Base-by-base conservation (phyloP, 2,888 invertebrate genomes). In the Lasioglossum vierecki region DNA sequence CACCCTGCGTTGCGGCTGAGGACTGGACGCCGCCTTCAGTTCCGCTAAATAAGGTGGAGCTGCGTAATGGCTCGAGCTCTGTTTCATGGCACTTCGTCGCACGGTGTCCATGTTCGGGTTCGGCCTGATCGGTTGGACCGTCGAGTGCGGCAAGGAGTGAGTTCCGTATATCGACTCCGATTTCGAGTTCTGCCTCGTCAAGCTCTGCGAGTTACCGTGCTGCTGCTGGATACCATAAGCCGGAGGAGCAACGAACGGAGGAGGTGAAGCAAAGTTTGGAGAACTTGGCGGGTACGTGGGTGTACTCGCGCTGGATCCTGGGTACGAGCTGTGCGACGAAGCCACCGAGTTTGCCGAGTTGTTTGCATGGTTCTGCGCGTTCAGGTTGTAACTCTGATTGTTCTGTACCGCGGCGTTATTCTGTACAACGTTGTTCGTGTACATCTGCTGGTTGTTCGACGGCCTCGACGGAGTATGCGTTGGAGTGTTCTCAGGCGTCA, bases 1-100 rank as follows among this genome's bases (percentile, higher is more conserved):
- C 0, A 97, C 97, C 92, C 96, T 96, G 75, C 96, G 95, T 91
- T 96, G 96, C 2, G 95, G 90, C 87, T 96, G 95, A 0, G 96
- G 96, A 77, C 96, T 95, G 87, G 96, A 96, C 73, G 96, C 96
- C 9, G 95, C 95, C 84, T 96, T 96, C 2, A 96, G 92, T 90
- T 96, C 96, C 2, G 95, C 96, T 18, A 96, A 93, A 89, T 96
- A 96, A 0, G 96, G 96, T 1, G 95, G 95, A 5, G 93, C 88
- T 8, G 95, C 93, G 82, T 95, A 95, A 73, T 94, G 94, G 5
- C 93, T 86, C 0, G 92, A 89, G 68, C 88, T 91, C 72, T 95
- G 95, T 39, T 95, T 95, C 88, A 95, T 82, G 5, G 95, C 94
- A 84, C 94, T 95, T 75, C 95, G 90, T 60, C 94, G 90, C 0